Base-by-base conservation (phyloP, 2,797 vertebrate genomes). In the Hydrocynus forskahlii region DNA sequence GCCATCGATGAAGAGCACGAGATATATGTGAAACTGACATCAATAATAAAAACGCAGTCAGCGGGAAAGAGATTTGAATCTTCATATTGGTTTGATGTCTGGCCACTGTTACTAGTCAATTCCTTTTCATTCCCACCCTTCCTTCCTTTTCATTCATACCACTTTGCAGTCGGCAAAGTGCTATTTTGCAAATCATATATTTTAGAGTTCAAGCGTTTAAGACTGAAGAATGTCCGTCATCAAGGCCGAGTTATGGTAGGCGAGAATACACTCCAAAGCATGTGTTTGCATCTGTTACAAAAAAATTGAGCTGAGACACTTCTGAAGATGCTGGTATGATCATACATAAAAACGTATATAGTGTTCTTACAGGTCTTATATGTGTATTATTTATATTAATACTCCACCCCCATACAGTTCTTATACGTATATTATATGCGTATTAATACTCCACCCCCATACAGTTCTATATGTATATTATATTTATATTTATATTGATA, bases 101-200 rank as follows among this genome's bases (percentile, higher is more conserved):
- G 23, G 17, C 54, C 71, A 74, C 71, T n/a, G 54, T n/a, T 52
- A 75, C 68, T 63, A 78, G 83, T 48, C 57, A 67, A 48, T 76
- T 62, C 76, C 60, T 43, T 69, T 68, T 35, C 60, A 63, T 48
- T 55, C 7, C 59, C 23, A 21, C 35, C 35, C 35, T 35, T 35
- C 35, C 35, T 76, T 62, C 76, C 60, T 43, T 69, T 68, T 35
- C 60, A 63, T 48, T 55, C 7, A 43, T 17, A 21, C 25, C 79
- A 45, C 23, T 35, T n/a, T 4, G 19, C 29, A 57, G 19, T n/a
- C 70, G 57, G 29, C 38, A 19, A 21, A 21, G 35, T 45, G 40
- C 66, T 45, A 21, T 68, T 38, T 40, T 57, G 52, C 70, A 73
- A 73, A 38, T 73, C 52, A 73, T 21, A 38, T 57, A 57, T 57